Evolutionary conservation across 2,797 vertebrate genomes (phyloP).

Genomic region (Cirrhinus mrigala): DNA sequence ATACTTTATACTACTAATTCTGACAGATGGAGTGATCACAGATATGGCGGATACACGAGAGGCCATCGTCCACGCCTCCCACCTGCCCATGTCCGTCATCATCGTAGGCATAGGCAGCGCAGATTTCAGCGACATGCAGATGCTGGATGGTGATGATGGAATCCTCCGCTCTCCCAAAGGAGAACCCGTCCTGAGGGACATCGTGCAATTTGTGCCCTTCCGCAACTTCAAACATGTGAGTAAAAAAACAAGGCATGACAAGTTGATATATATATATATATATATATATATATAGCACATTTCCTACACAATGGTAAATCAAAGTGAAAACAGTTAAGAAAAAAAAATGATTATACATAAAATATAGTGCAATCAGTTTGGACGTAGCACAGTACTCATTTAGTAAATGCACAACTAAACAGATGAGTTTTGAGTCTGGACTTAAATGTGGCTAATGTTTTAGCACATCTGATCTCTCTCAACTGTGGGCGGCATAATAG

Average conservation of each 20-base stretch:
- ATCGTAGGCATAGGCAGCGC: conserved; percentile 97
- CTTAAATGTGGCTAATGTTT: no score
- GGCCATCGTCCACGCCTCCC: conserved; percentile 97
- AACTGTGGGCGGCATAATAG: no score
- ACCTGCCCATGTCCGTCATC: conserved; percentile 99
- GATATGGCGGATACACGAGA: conserved; percentile 99
- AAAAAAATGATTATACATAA: no score
- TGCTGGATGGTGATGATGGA: conserved; percentile 95
- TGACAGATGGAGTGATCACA: conserved; percentile 98
- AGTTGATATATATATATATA: no score
- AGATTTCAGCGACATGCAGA: conserved; percentile 99
- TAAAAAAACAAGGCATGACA: not conserved
- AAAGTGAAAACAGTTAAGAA: no score
- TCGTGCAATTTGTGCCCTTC: conserved; percentile 99
- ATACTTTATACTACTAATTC: conserved; percentile 97
- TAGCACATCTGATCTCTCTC: no score
- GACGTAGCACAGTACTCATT: no score
- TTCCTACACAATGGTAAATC: no score
- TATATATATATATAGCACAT: no score
- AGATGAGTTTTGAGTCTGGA: no score
- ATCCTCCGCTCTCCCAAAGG: conserved; percentile 97
- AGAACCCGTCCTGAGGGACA: conserved; percentile 95
- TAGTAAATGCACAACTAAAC: no score
- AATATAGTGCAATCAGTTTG: no score
- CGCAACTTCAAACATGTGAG: conserved; percentile 98